Conservation (phyloP, 2,888 invertebrate genomes). For the Acronicta leporina region DNA sequence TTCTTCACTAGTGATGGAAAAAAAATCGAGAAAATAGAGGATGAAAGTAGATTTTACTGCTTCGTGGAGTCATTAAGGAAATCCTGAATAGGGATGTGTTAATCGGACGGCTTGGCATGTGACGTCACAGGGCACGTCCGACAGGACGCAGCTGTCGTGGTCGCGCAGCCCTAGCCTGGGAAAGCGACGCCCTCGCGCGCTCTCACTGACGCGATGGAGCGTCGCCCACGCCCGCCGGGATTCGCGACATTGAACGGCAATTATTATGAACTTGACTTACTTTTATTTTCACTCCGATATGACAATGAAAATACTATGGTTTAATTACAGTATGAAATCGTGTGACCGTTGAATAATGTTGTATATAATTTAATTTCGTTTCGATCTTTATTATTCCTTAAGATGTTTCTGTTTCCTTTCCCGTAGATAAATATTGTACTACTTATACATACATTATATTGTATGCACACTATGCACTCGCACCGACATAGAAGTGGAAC, state of each 20-base stretch:
- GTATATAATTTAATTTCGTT: too few species aligned
- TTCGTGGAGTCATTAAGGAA: constrained; percentile 56
- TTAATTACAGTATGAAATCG: background rate
- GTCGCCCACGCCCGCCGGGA: constrained; percentile 45
- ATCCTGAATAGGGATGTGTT: constrained; percentile 58
- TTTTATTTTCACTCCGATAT: constrained; percentile 55
- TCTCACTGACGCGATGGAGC: constrained; percentile 50
- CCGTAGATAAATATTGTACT: too few species aligned
- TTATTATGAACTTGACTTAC: constrained; percentile 75
- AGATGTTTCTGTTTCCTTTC: too few species aligned
- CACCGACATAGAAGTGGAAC: too few species aligned
- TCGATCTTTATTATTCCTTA: too few species aligned
- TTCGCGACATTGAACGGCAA: constrained; percentile 72
- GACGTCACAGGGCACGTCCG: constrained; percentile 60
- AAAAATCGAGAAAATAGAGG: constrained; percentile 13
- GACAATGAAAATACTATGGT: constrained; percentile 15
- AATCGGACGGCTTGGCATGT: constrained; percentile 38
- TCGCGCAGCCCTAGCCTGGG: constrained; percentile 70
- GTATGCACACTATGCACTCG: too few species aligned
- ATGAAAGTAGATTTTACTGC: constrained; percentile 34
- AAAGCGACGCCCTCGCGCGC: constrained; percentile 72
- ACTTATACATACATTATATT: too few species aligned
- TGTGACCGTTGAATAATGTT: background rate
- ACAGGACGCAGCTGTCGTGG: constrained; percentile 56
- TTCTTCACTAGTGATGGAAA: background rate